Percentiles rank a stretch among this genome's conserved stretches.
These are phyloP conservation scores for Misgurnus mizolepis DNA, from an alignment of 2,113 vertebrate genomes.

Conservation along the genomic window DNA sequence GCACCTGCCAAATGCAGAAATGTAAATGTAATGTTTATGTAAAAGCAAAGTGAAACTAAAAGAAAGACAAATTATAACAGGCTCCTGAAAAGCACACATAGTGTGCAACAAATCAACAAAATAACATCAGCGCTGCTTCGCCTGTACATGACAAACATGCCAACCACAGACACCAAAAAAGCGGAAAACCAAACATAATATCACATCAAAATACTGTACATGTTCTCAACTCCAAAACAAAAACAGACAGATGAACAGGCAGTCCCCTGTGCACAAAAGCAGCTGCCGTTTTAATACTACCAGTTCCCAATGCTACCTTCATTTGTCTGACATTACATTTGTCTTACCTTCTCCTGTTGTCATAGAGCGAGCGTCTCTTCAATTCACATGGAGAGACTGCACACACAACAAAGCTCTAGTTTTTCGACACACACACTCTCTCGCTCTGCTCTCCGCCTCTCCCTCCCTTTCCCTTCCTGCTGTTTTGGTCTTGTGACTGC, in stretches of 20 bases:
- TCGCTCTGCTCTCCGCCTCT: slow-evolving; percentile 56
- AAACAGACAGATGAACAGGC: neutral
- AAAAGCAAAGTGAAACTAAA: neutral
- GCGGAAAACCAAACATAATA: neutral
- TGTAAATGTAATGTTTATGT: neutral
- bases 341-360: slow-evolving; percentile 86
- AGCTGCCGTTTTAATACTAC: neutral
- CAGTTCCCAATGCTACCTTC: neutral
- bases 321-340: slow-evolving; percentile 31
- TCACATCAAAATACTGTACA: neutral
- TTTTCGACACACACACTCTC: slow-evolving; percentile 49
- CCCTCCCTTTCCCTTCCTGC: slow-evolving; percentile 62
- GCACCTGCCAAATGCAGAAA: no score
- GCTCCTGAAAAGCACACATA: neutral
- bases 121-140: neutral
- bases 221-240: neutral
- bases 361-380: slow-evolving; percentile 68
- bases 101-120: neutral
- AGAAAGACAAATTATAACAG: neutral
- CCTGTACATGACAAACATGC: neutral
- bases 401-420: slow-evolving; percentile 42
- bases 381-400: slow-evolving; percentile 49
- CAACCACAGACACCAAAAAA: neutral
- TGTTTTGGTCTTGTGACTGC: slow-evolving; percentile 62
- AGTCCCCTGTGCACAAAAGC: neutral